phyloP scores from a whole-genome alignment of 2,113 vertebrate genomes.

The Axis porcinus region DNA sequence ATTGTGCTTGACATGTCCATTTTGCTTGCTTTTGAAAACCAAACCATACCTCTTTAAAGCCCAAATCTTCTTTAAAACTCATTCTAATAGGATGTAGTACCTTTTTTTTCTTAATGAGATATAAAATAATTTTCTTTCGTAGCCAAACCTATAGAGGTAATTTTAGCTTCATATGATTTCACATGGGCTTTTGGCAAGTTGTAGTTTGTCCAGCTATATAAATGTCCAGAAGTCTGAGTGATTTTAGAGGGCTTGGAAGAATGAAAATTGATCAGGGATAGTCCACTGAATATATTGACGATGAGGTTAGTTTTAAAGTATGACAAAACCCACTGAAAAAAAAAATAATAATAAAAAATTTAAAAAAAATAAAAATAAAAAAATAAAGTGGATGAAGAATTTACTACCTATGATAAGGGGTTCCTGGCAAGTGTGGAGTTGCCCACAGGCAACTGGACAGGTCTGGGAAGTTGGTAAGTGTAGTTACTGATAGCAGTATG shows the following conservation, averaged over 20 bases:
- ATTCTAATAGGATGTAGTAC: not conserved
- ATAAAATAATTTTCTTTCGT: not conserved
- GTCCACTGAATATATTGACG: not conserved
- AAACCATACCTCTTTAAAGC: not conserved
- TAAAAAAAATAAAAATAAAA: too few species aligned
- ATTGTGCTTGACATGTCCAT: not conserved
- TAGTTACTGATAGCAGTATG: not conserved
- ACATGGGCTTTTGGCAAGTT: not conserved
- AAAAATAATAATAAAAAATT: too few species aligned
- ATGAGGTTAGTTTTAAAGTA: constrained; percentile 29
- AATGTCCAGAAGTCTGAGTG: not conserved
- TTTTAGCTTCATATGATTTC: not conserved
- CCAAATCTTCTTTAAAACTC: not conserved
- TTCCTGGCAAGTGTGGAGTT: not conserved
- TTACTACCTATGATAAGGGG: not conserved
- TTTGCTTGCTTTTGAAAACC: not conserved
- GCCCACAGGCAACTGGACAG: not conserved
- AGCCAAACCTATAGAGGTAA: not conserved
- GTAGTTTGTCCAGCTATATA: not conserved
- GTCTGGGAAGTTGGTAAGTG: not conserved
- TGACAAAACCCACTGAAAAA: too few species aligned
- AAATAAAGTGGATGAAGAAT: not conserved
- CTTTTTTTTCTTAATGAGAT: constrained; percentile 5
- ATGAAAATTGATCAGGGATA: not conserved
- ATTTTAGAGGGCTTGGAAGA: not conserved